Conservation (phyloP, 2,888 invertebrate species). For the Siphonodentalium dalli region DNA sequence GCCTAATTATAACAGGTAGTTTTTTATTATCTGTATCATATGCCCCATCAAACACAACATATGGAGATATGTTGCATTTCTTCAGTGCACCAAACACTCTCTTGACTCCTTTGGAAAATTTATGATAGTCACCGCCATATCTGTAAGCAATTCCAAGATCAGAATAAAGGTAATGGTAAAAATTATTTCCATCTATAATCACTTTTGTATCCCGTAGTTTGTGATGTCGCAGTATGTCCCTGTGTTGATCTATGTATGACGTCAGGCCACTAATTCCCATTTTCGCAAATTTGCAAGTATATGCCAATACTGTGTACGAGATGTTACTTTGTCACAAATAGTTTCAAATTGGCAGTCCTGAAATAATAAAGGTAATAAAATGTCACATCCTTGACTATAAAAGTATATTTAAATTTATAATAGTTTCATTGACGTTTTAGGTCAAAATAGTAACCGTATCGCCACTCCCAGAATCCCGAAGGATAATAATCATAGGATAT, state of each 20-base stretch:
- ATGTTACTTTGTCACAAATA: too few species aligned
- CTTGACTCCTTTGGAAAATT: constrained; percentile 39
- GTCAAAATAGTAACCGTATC: too few species aligned
- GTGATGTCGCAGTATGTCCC: constrained; percentile 64
- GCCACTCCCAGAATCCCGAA: too few species aligned
- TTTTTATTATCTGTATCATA: constrained; percentile 58
- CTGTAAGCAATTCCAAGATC: constrained; percentile 42
- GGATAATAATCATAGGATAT: too few species aligned
- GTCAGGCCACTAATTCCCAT: constrained; percentile 90
- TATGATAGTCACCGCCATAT: constrained; percentile 64
- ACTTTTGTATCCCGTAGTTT: constrained; percentile 53
- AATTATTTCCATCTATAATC: constrained; percentile 63
- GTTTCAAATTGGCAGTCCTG: too few species aligned
- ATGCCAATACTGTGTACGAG: too few species aligned
- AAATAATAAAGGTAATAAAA: too few species aligned
- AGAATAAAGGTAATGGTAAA: constrained; percentile 57
- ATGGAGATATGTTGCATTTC: constrained; percentile 50
- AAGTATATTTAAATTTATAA: too few species aligned
- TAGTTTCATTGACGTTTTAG: too few species aligned
- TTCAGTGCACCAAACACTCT: constrained; percentile 46
- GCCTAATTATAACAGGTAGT: constrained; percentile 46
- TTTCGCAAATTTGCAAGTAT: too few species aligned
- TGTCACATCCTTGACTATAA: too few species aligned
- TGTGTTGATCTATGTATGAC: constrained; percentile 67
- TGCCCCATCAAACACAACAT: constrained; percentile 63